Evolutionary conservation across 2,113 vertebrate genomes (phyloP).

Genomic region (Hyperoodon ampullatus): DNA sequence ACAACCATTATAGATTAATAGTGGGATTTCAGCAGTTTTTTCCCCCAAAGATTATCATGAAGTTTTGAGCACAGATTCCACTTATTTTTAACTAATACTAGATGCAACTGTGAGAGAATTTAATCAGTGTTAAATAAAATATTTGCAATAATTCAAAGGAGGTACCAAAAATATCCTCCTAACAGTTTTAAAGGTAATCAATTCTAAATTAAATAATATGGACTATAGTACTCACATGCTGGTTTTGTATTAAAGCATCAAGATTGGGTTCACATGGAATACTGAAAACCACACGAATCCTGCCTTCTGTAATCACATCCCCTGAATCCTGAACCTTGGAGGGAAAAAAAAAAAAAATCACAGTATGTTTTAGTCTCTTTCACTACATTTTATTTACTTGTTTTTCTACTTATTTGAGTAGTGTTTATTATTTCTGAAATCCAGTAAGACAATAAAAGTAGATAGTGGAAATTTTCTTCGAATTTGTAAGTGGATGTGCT

Average conservation of each 20-base stretch:
- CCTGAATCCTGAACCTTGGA: constrained; percentile 94
- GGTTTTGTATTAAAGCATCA: constrained; percentile 96
- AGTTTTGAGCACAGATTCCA: neutral
- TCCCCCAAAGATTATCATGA: neutral
- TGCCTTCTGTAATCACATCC: constrained; percentile 95
- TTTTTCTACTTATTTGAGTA: constrained; percentile 46
- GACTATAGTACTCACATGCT: constrained; percentile 91
- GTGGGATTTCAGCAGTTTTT: neutral
- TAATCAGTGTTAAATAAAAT: constrained; percentile 47
- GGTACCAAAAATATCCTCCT: neutral
- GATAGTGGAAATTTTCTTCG: constrained; percentile 9
- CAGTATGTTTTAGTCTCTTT: constrained; percentile 3
- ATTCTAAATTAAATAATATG: neutral
- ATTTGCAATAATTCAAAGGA: constrained; percentile 21
- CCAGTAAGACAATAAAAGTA: neutral
- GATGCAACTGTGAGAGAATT: neutral
- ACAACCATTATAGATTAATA: neutral
- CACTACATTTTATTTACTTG: neutral
- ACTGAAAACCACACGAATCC: constrained; percentile 95
- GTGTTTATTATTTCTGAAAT: constrained; percentile 50
- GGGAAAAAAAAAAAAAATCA: neutral
- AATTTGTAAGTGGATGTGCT: constrained; percentile 20
- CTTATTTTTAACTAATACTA: constrained; percentile 12
- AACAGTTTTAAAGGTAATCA: constrained; percentile 18
- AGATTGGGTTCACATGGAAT: constrained; percentile 96